Base-by-base conservation (phyloP, 2,797 vertebrate genomes). In the Sciurus carolinensis region DNA sequence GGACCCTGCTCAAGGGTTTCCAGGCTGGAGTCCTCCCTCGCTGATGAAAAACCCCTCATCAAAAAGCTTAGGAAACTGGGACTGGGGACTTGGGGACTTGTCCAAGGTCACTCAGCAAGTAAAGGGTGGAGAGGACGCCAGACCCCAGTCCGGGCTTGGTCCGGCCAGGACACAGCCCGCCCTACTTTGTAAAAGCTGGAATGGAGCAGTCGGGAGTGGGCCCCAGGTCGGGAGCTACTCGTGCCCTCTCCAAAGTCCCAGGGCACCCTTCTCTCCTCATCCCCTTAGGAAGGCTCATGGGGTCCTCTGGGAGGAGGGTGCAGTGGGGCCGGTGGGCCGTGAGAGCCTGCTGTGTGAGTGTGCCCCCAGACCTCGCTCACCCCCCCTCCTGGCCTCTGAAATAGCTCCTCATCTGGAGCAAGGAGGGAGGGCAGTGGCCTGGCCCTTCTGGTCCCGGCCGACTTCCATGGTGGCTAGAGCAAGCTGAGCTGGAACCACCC, bases 71-170 rank as follows among this genome's bases (percentile, higher is more conserved):
- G 76, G 83, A 72, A 59, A 39, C 88, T 42, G 89, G 94, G 73
- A 42, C 87, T 18, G 81, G 93, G 71, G 88, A 87, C 93, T 54
- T 69, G 96, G 92, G 87, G 95, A 96, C 84, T 88, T 87, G 75
- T 30, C 96, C 97, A 98, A 98, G 97, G 97, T 98, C 97, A 98
- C 96, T 93, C 33, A 0, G 92, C 92, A 67, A 87, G 90, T 90
- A 26, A 77, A 73, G 90, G 93, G 75, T 73, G 94, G 50, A 59
- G 95, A 26, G 39, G 12, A 28, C 1, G 76, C 73, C 28, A 22
- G 50, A 69, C 54, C 94, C 86, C 26, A 3, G 47, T 22, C 22
- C 26, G 26, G 62, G 84, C 87, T 77, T 42, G 39, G 59, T 54
- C 85, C 69, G 10, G 79, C n/a, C 42, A 0, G 94, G 80, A 75